Conservation (phyloP, 2,888 invertebrate genomes). For the Sepiola atlantica region DNA sequence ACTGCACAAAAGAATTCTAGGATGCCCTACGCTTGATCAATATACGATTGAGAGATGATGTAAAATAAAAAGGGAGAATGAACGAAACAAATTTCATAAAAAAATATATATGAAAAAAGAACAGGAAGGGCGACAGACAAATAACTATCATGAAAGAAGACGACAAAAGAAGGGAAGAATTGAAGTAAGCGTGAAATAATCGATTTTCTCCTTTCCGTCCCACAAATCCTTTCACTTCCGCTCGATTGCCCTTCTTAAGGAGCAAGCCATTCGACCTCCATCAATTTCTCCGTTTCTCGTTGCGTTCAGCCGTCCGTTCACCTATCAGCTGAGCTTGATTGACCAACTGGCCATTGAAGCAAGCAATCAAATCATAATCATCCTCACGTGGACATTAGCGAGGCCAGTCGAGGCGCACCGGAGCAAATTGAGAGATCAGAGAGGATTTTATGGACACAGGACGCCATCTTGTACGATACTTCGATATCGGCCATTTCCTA, state of each 20-base stretch:
- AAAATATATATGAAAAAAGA: too few relatives aligned
- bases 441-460: neutral
- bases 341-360: neutral
- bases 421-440: conserved; percentile 20
- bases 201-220: neutral
- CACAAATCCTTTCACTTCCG: neutral
- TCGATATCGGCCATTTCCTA: neutral
- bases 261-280: conserved; percentile 9
- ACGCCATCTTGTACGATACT: neutral
- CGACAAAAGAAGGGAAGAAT: neutral
- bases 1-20: too few relatives aligned
- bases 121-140: too few relatives aligned
- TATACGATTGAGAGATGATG: neutral
- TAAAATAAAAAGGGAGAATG: too few relatives aligned
- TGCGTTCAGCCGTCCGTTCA: neutral
- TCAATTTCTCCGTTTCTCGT: neutral
- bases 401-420: neutral
- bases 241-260: neutral
- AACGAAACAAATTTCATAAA: too few relatives aligned
- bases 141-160: too few relatives aligned
- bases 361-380: conserved; percentile 10
- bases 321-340: neutral
- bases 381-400: neutral
- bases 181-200: neutral
- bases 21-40: neutral